phyloP scores from a whole-genome alignment of 1,140 invertebrate species.

The Babylonia areolata region DNA sequence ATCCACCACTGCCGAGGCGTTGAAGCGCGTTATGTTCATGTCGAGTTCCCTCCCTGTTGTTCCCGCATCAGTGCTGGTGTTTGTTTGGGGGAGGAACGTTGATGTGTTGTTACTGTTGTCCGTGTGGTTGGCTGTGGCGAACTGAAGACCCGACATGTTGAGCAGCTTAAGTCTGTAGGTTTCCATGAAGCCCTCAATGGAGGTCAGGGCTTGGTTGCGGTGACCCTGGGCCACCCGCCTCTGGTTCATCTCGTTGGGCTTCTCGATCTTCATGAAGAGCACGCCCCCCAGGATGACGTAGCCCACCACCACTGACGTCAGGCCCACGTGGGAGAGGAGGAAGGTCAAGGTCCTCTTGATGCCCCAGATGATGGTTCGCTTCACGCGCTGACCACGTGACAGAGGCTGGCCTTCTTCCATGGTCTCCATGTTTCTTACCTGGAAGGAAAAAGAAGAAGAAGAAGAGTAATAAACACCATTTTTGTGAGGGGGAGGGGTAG shows the following conservation, averaged over 20 bases:
- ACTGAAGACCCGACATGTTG: neutral
- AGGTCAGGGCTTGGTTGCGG: neutral
- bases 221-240: conserved; percentile 39
- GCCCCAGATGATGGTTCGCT: conserved; percentile 25
- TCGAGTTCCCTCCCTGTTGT: too few relatives aligned
- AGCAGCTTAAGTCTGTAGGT: neutral
- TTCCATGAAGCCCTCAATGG: neutral
- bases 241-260: conserved; percentile 81
- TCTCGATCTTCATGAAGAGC: conserved; percentile 75
- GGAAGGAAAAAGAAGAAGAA: neutral
- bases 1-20: too few relatives aligned
- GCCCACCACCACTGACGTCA: conserved; percentile 60
- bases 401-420: neutral
- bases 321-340: conserved; percentile 55
- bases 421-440: neutral
- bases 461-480: neutral
- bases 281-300: conserved; percentile 72
- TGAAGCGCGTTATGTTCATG: too few relatives aligned
- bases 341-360: conserved; percentile 46
- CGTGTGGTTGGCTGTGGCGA: too few relatives aligned
- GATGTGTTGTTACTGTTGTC: too few relatives aligned
- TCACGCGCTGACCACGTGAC: conserved; percentile 27
- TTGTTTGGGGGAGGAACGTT: too few relatives aligned
- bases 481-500: neutral
- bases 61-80: too few relatives aligned